These are phyloP conservation scores for Pocillopora meandrina DNA, from an alignment of 92 coral and sea anemone genomes.

Conservation along the genomic window DNA sequence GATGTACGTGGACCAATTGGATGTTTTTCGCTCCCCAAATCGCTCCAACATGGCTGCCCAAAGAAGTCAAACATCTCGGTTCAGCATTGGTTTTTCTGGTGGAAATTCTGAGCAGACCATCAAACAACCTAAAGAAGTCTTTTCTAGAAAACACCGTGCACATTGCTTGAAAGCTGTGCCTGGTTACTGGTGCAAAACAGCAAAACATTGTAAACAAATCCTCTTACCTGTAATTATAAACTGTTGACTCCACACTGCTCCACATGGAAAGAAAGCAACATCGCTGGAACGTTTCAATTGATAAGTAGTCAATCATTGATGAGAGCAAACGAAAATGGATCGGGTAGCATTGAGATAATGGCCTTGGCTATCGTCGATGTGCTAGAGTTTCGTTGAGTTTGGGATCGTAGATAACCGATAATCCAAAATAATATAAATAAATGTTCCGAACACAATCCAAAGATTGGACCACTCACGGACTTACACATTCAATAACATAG, in stretches of 20 bases:
- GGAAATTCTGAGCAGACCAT: background rate
- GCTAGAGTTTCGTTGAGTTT: background rate
- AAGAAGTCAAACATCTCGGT: background rate
- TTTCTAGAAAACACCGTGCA: background rate
- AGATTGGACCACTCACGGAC: constrained; percentile 9
- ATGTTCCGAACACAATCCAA: background rate
- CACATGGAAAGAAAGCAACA: too few relatives aligned
- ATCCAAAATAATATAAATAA: background rate
- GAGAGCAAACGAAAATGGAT: background rate
- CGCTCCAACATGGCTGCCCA: background rate
- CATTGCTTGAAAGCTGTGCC: background rate
- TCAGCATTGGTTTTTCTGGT: background rate
- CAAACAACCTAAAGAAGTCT: background rate
- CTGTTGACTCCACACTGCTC: too few relatives aligned
- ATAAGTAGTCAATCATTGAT: too few relatives aligned
- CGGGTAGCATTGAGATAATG: background rate
- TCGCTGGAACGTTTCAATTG: too few relatives aligned
- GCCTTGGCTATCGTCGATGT: background rate
- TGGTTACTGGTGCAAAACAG: background rate
- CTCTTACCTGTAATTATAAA: too few relatives aligned
- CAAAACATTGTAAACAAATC: too few relatives aligned
- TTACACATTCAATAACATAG: background rate
- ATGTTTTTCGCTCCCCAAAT: too few relatives aligned
- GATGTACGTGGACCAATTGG: too few relatives aligned
- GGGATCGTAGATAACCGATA: background rate